phyloP scores from a whole-genome alignment of 1,140 invertebrate genomes.

The Bombus confusus region DNA sequence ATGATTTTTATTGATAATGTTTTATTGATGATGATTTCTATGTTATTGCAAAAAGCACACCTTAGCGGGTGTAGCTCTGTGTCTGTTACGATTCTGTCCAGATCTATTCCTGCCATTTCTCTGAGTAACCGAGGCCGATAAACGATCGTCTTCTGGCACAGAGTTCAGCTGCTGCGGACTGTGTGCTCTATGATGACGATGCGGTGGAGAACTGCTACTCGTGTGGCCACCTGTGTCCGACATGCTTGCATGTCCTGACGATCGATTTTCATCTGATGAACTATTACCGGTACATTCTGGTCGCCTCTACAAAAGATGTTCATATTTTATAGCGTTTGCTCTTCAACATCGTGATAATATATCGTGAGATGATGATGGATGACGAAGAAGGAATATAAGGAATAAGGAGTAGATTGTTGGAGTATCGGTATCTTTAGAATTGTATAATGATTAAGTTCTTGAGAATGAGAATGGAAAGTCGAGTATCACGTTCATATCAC shows the following conservation, averaged over 20 bases:
- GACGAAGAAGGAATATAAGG: too few relatives aligned
- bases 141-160: slow-evolving; percentile 87
- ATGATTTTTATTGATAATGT: not conserved
- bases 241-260: slow-evolving; percentile 95
- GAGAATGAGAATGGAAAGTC: not conserved
- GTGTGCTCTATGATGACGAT: slow-evolving; percentile 82
- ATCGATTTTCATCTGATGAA: slow-evolving; percentile 93
- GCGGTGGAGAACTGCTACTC: slow-evolving; percentile 86
- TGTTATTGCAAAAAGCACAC: slow-evolving; percentile 70
- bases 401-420: too few relatives aligned
- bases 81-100: slow-evolving; percentile 84
- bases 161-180: slow-evolving; percentile 84
- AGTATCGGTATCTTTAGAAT: not conserved
- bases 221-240: slow-evolving; percentile 90
- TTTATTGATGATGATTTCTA: too few relatives aligned
- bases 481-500: too few relatives aligned
- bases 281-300: slow-evolving; percentile 90
- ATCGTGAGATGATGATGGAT: not conserved
- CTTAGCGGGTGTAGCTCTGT: slow-evolving; percentile 87
- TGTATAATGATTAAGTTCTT: not conserved
- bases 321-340: slow-evolving; percentile 10
- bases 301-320: slow-evolving; percentile 83
- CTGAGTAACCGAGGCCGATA: slow-evolving; percentile 86
- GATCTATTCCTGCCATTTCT: slow-evolving; percentile 84
- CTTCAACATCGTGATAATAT: not conserved